Evolutionary conservation across 2,113 vertebrate genomes (phyloP), one percentile per base, ranked within the genome.

Genomic region (Procavia capensis): DNA sequence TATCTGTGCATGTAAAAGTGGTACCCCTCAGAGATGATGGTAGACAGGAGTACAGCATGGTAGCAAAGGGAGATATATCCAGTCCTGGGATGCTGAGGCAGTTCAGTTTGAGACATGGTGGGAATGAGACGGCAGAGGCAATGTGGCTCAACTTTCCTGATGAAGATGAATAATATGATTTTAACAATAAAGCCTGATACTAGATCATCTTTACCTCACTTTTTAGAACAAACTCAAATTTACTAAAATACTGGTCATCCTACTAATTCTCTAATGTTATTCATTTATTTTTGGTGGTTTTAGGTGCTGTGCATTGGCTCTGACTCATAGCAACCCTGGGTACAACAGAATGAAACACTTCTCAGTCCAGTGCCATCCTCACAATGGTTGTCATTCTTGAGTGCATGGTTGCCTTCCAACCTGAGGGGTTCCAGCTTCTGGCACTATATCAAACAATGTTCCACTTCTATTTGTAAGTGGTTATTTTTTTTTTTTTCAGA

Each of bases 221-320:
- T 81, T 93, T 63, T 16, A 24, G 61, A 94, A 90, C 29, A 89
- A 92, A 83, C 45, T 50, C 78, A 78, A 96, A 78, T 39, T 39
- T 11, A 85, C 2, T 88, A 6, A 25, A 74, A 82, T 75, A 74
- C 19, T 68, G 36, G 14, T 1, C 19, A 90, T 34, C 22, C 83
- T 86, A 78, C 95, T 96, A 82, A 85, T 47, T 82, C 93, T 85
- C 85, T 86, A 93, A 31, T 54, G 50, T 54, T 54, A 54, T 54
- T 54, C 2, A 54, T 54, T 54, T 54, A 16, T 54, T 54, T 11
- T 54, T 54, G 50, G 13, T 54, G 50, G n/a, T n/a, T n/a, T 54
- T 54, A 54, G 50, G 50, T 54, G 14, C 11, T 13, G 13, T 50
- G 47, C 9, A 50, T 54, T 13, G 14, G 17, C 17, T 54, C 50